A percentile compares a stretch with the other conserved stretches of the same genome.
These are phyloP conservation scores for Myathropa florea DNA, from an alignment of 2,888 invertebrate species.

Conservation along the genomic window DNA sequence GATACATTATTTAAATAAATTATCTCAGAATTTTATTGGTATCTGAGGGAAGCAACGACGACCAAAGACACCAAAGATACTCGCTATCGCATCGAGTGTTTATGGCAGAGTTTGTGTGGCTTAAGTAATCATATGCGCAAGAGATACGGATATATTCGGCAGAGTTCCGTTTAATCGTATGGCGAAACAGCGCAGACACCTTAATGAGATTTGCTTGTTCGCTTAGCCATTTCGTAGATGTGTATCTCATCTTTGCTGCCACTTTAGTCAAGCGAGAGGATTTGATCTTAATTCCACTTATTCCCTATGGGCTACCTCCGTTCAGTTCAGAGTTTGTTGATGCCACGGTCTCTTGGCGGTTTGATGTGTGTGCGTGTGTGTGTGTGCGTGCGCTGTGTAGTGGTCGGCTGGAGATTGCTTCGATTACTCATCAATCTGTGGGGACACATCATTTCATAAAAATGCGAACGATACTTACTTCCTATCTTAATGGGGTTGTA, in stretches of 20 bases:
- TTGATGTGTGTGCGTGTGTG: background rate
- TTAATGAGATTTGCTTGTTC: constrained; percentile 81
- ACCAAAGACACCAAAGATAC: constrained; percentile 7
- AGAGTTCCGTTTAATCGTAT: constrained; percentile 65
- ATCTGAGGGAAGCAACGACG: constrained; percentile 13
- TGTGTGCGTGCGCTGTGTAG: constrained; percentile 4
- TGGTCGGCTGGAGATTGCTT: constrained; percentile 39
- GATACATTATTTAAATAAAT: constrained; percentile 67
- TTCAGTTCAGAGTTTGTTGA: background rate
- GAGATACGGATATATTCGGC: constrained; percentile 54
- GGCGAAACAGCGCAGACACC: constrained; percentile 71
- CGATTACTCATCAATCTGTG: constrained; percentile 80
- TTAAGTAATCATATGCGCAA: constrained; percentile 67
- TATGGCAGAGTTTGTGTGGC: constrained; percentile 62
- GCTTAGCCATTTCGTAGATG: constrained; percentile 79
- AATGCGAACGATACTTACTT: constrained; percentile 53
- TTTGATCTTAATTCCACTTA: constrained; percentile 57
- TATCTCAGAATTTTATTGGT: constrained; percentile 65
- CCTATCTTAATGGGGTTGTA: constrained; percentile 63
- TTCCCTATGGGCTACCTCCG: constrained; percentile 21
- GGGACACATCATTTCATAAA: constrained; percentile 75
- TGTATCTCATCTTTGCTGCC: constrained; percentile 74
- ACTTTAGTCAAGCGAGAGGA: constrained; percentile 35
- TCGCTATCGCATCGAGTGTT: constrained; percentile 43
- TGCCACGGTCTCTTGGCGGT: background rate